phyloP scores from a whole-genome alignment of 2,888 invertebrate genomes.

The Apamea epomidion region DNA sequence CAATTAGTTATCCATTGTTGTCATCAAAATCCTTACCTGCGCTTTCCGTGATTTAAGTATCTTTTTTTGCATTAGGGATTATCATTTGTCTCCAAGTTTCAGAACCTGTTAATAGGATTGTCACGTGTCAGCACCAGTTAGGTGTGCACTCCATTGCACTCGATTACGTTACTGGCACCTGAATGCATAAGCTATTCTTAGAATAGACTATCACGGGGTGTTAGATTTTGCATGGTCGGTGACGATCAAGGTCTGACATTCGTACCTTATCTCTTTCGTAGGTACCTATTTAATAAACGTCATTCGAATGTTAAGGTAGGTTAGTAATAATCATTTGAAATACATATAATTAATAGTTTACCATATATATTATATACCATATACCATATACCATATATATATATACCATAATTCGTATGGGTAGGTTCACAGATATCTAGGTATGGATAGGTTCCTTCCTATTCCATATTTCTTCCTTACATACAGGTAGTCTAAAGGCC shows the following conservation, averaged over 20 bases:
- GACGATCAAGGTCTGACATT: conserved; percentile 51
- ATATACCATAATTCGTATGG: background rate
- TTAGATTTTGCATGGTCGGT: conserved; percentile 70
- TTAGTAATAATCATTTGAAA: conserved; percentile 10
- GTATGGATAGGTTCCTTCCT: background rate
- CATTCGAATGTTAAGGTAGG: conserved; percentile 1
- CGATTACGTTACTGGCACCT: conserved; percentile 72
- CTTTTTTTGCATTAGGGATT: conserved; percentile 15
- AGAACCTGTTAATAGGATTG: conserved; percentile 47
- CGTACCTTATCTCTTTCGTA: conserved; percentile 7
- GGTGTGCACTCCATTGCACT: conserved; percentile 74
- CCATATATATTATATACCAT: too few species aligned
- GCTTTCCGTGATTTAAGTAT: background rate
- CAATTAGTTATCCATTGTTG: background rate
- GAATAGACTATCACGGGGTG: conserved; percentile 71
- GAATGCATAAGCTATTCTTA: conserved; percentile 76
- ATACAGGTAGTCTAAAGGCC: background rate
- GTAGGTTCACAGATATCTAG: too few species aligned
- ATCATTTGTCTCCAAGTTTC: conserved; percentile 31
- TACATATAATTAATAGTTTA: background rate
- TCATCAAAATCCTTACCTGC: background rate
- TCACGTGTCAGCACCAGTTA: conserved; percentile 63
- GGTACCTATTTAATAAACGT: background rate
- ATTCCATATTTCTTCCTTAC: background rate
- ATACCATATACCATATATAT: too few species aligned